phyloP scores from a whole-genome alignment of 2,797 vertebrate species.

The Cichlasoma orientale region DNA sequence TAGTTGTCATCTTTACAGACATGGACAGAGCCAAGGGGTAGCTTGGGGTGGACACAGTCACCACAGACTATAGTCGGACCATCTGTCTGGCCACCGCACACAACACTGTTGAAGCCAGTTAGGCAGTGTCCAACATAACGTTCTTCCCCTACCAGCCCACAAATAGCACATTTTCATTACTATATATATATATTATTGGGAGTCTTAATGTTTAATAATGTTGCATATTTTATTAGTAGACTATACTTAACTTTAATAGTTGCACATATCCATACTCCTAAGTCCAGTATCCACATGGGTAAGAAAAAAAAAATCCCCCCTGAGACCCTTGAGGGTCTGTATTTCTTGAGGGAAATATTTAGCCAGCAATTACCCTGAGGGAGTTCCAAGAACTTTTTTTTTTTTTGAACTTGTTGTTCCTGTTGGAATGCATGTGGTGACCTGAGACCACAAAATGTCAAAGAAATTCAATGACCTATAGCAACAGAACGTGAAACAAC shows the following conservation, averaged over 20 bases:
- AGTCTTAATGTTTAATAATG: not conserved
- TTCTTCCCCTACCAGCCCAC: not conserved
- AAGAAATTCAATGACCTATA: not conserved
- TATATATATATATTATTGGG: not conserved
- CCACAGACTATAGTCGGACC: not conserved
- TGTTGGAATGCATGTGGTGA: not conserved
- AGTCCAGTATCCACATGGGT: not conserved
- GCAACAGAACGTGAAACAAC: not conserved
- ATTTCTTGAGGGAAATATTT: not conserved
- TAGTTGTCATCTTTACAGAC: constrained; percentile 23
- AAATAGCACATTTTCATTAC: not conserved
- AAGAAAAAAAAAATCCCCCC: not conserved
- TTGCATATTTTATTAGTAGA: not conserved
- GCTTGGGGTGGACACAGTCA: not conserved
- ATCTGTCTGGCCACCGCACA: not conserved
- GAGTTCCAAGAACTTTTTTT: not conserved
- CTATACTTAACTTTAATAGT: not conserved
- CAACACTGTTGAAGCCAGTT: not conserved
- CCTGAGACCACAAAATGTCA: not conserved
- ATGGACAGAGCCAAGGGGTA: not conserved
- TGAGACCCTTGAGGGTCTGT: not conserved
- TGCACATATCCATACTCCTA: not conserved
- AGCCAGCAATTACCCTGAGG: not conserved
- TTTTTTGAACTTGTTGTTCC: not conserved
- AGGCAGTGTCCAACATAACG: not conserved